These are phyloP conservation scores for Onychomys arenicola DNA, from an alignment of 2,797 vertebrate genomes.

Conservation along the genomic window DNA sequence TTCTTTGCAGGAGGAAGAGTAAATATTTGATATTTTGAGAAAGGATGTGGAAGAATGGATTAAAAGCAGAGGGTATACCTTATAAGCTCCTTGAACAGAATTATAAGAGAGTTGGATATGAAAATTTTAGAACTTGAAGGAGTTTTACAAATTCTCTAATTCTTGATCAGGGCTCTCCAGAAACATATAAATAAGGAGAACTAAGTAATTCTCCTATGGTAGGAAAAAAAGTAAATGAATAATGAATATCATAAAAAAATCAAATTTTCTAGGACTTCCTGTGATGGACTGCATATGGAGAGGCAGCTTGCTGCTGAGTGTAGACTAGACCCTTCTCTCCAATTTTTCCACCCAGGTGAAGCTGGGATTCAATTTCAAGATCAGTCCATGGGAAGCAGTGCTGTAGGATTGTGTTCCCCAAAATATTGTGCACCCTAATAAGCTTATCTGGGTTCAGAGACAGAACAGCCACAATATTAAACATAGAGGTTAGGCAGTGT, in stretches of 20 bases:
- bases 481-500: no score
- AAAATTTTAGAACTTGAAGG: conserved; percentile 35
- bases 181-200: neutral
- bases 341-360: neutral
- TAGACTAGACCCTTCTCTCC: neutral
- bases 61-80: neutral
- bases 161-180: neutral
- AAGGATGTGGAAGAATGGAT: neutral
- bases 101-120: neutral
- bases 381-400: neutral
- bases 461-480: no score
- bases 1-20: neutral
- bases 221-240: neutral
- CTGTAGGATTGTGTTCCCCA: no score
- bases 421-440: no score
- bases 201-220: neutral
- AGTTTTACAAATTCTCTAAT: conserved; percentile 28
- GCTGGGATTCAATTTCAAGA: neutral
- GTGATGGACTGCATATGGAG: neutral
- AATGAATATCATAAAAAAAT: neutral
- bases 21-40: neutral
- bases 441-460: no score
- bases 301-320: neutral
- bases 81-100: neutral
- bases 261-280: neutral